phyloP scores from a whole-genome alignment of 2,113 vertebrate species.

The Bucco capensis region DNA sequence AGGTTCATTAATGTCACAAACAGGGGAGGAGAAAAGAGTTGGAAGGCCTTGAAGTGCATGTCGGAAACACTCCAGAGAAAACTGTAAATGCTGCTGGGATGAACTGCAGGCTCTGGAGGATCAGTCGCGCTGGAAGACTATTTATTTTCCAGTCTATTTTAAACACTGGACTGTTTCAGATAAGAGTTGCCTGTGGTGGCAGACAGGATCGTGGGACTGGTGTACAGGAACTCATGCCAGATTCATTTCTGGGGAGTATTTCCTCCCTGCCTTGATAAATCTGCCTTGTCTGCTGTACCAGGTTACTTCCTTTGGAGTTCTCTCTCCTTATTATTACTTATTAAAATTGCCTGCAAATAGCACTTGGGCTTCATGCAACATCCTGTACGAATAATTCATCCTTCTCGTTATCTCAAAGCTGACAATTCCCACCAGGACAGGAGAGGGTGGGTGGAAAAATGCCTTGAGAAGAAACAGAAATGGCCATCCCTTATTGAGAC shows the following conservation, averaged over 20 bases:
- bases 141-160: slow-evolving; percentile 77
- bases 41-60: slow-evolving; percentile 67
- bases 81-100: slow-evolving; percentile 72
- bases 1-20: slow-evolving; percentile 66
- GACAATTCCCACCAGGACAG: slow-evolving; percentile 71
- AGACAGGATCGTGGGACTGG: slow-evolving; percentile 76
- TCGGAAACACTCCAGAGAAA: slow-evolving; percentile 74
- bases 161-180: slow-evolving; percentile 75
- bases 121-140: slow-evolving; percentile 66
- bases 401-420: slow-evolving; percentile 66
- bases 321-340: slow-evolving; percentile 70
- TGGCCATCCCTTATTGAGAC: background rate
- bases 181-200: slow-evolving; percentile 75
- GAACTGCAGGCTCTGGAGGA: slow-evolving; percentile 71
- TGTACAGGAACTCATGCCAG: slow-evolving; percentile 70
- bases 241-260: slow-evolving; percentile 77
- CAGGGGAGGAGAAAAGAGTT: slow-evolving; percentile 60
- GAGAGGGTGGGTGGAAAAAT: slow-evolving; percentile 63
- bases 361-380: slow-evolving; percentile 65
- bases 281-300: slow-evolving; percentile 70
- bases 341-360: slow-evolving; percentile 72
- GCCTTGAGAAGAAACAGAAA: slow-evolving; percentile 73
- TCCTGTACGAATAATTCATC: slow-evolving; percentile 72
- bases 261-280: slow-evolving; percentile 73
- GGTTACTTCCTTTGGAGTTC: slow-evolving; percentile 71